Evolutionary conservation across 2,113 vertebrate species (phyloP), one percentile per base, ranked within the genome.

Genomic region (Arizona elegans): DNA sequence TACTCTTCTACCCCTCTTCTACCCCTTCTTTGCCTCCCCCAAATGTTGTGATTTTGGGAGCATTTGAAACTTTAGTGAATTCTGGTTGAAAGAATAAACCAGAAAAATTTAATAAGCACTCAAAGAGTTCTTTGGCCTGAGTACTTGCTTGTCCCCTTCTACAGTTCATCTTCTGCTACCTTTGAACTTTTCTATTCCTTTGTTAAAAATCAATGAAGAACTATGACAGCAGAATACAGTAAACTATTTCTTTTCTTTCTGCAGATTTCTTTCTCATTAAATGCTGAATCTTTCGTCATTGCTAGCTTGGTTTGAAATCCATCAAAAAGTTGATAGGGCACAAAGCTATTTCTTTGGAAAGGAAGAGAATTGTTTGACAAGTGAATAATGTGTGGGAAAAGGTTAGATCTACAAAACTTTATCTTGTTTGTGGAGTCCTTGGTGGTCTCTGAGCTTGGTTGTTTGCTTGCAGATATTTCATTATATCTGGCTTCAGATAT

Each of bases 371-470:
- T 86, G 87, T 55, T 92, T 93, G 87, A 47, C 50, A 38, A 23
- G 75, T 17, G 52, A 89, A n/a, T 86, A 62, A 58, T 86, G 24
- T 62, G n/a, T 24, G 59, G 87, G 70, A 59, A n/a, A 93, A 89
- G 58, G 23, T 11, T 38, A 86, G 90, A 93, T 92, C 89, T 62
- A 54, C 55, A 17, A 62, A 93, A n/a, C n/a, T 53, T 89, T 54
- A 26, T 58, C 21, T 23, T 43, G 33, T 38, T n/a, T 89, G 29
- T 70, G 12, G 29, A 33, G 29, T n/a, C 62, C 29, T 70, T n/a
- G 62, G 12, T n/a, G 59, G 9, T 29, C 59, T n/a, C 62, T 65
- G 26, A 65, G n/a, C 11, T n/a, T 65, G 29, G 29, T 15, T 33
- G 62, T 33, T 65, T 65, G 26, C 62, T 65, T 65, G 62, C 62